phyloP scores from a whole-genome alignment of 2,797 vertebrate species.

The Channa striata region DNA sequence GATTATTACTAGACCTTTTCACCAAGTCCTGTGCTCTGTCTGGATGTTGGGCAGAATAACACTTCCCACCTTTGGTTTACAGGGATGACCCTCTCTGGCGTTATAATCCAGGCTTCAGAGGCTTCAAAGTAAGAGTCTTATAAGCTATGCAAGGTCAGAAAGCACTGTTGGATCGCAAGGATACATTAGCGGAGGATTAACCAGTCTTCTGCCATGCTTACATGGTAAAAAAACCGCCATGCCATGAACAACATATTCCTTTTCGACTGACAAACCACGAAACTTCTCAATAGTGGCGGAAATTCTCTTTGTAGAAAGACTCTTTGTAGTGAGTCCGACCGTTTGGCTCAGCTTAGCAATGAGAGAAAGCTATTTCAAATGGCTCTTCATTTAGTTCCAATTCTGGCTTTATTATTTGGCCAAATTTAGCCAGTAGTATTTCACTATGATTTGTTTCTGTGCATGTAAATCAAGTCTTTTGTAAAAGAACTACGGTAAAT shows the following conservation, averaged over 20 bases:
- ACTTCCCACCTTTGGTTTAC: constrained; percentile 83
- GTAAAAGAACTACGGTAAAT: too few species aligned
- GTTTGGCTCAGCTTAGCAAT: too few species aligned
- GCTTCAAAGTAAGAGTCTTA: constrained; percentile 88
- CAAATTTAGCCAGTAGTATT: too few species aligned
- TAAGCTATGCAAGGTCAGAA: constrained; percentile 86
- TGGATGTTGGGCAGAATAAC: constrained; percentile 54
- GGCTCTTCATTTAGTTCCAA: too few species aligned
- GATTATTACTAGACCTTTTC: constrained; percentile 43
- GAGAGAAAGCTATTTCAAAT: too few species aligned
- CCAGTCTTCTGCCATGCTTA: constrained; percentile 11
- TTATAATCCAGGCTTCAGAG: constrained; percentile 77
- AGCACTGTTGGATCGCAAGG: constrained; percentile 79
- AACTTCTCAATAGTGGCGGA: constrained; percentile 1
- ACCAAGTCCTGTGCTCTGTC: constrained; percentile 26
- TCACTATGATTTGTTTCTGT: too few species aligned
- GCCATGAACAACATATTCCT: background rate
- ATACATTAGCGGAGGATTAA: constrained; percentile 56
- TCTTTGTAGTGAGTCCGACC: too few species aligned
- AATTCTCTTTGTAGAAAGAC: too few species aligned
- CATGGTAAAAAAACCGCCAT: constrained; percentile 36
- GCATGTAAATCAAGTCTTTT: too few species aligned
- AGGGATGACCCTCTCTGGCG: constrained; percentile 84
- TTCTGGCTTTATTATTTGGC: too few species aligned
- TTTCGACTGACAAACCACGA: background rate